Evolutionary conservation across 2,797 vertebrate genomes (phyloP).

Genomic region (Petrocephalus schoutedeni): DNA sequence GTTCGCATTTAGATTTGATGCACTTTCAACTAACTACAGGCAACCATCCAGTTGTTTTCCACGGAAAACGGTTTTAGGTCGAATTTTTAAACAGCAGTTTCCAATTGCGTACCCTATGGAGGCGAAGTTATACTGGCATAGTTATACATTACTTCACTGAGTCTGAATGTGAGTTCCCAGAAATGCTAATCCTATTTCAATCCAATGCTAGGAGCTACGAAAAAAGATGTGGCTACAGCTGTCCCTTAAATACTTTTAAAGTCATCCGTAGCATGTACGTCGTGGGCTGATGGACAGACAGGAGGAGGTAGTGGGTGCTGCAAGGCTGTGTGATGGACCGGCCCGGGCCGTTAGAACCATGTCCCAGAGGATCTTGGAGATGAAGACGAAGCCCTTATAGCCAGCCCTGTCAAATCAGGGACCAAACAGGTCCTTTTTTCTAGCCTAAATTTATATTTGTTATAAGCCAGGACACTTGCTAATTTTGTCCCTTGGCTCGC

Average conservation of each 20-base stretch:
- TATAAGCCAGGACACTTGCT: not conserved
- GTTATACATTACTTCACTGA: not conserved
- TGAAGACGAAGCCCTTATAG: not conserved
- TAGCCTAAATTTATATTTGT: not conserved
- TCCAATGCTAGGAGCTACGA: not conserved
- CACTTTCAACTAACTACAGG: not conserved
- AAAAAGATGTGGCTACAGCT: not conserved
- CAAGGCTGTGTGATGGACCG: not conserved
- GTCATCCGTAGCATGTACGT: not conserved
- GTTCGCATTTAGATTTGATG: not conserved
- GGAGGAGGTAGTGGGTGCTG: no score
- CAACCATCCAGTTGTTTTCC: not conserved
- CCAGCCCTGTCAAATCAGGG: not conserved
- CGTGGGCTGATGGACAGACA: not conserved
- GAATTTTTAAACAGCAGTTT: slow-evolving; percentile 8
- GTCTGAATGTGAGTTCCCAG: not conserved
- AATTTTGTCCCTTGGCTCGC: not conserved
- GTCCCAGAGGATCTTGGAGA: not conserved
- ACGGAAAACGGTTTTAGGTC: not conserved
- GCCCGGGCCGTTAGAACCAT: no score
- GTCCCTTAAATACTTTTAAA: slow-evolving; percentile 5
- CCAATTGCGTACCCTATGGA: not conserved
- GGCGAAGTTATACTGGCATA: not conserved
- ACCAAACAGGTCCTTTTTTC: not conserved
- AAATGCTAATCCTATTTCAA: slow-evolving; percentile 11